Percentiles rank a stretch among this genome's conserved stretches.
Evolutionary conservation across 2,888 invertebrate genomes (phyloP).

Genomic region (Crepidodera aurea): DNA sequence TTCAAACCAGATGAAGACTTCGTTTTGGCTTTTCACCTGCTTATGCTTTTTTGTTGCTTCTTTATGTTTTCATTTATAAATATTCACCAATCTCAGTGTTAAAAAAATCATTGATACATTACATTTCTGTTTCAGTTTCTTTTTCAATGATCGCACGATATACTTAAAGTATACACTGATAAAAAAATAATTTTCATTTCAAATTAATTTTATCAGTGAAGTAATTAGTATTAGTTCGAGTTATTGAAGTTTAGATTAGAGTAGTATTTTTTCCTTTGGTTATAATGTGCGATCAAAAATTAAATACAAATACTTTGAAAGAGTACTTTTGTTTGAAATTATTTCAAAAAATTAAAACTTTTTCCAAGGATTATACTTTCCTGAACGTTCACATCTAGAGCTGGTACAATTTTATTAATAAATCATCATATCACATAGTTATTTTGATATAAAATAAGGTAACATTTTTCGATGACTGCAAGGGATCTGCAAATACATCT

Average conservation of each 20-base stretch:
- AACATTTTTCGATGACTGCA: too few relatives aligned
- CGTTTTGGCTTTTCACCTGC: slow-evolving; percentile 53
- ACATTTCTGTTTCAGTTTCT: slow-evolving; percentile 12
- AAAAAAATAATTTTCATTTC: too few relatives aligned
- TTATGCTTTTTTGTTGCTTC: slow-evolving; percentile 50
- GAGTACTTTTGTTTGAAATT: background rate
- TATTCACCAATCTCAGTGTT: slow-evolving; percentile 21
- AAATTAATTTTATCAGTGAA: too few relatives aligned
- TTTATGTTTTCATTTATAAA: slow-evolving; percentile 35
- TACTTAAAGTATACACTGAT: too few relatives aligned
- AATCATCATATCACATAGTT: slow-evolving; percentile 9
- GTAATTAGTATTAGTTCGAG: too few relatives aligned
- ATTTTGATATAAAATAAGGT: too few relatives aligned
- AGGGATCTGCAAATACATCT: too few relatives aligned
- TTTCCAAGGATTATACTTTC: background rate
- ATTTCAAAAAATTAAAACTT: background rate
- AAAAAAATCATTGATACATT: background rate
- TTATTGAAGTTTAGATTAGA: background rate
- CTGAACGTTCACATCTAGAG: slow-evolving; percentile 4
- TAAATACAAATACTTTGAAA: background rate
- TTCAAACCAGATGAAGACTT: slow-evolving; percentile 32
- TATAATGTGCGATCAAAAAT: background rate
- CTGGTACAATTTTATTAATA: slow-evolving; percentile 1
- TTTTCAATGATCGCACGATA: background rate
- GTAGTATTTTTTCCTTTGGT: background rate